Base-by-base conservation (phyloP, 2,888 invertebrate genomes). In the Drosophila picticornis region DNA sequence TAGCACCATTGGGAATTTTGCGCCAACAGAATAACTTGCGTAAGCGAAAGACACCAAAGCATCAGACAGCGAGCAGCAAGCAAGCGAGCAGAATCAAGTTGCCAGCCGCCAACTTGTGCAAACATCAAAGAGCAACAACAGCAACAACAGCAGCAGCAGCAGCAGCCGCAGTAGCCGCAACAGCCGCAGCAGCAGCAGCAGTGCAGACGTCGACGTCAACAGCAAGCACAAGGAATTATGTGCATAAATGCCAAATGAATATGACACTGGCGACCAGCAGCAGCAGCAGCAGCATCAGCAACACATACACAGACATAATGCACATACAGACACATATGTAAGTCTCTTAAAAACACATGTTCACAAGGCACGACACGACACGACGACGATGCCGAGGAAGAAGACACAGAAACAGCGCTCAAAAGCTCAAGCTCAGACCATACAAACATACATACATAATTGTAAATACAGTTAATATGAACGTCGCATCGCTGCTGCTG, bases 1-100 rank as follows among this genome's bases (percentile, higher is more conserved):
- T 93, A 93, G 92, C 92, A 92, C 93, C 93, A 91, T 86, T 88
- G 93, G 93, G 93, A 93, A 91, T 93, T 91, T 91, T 77, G 72
- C 71, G 60, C 68, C 72, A 71, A 69, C 64, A 81, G 73, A 64
- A 65, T 59, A 61, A 65, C 67, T 69, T 71, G 67, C 63, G 62
- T 59, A 63, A 61, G 70, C 69, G 61, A 59, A 62, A 80, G 58
- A 64, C 40, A 61, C 67, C 43, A n/a, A 22, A 32, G 43, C 63
- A 50, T 29, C 25, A 46, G 19, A 50, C 50, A 50, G 63, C 52
- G 13, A 29, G n/a, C 48, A 75, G 56, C 32, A 38, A 46, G 36
- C 25, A 60, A 57, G 58, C 34, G 40, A 74, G 77, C 72, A 76
- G 65, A 25, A 25, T 25, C 27, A 70, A 77, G 48, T 66, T 79